Percentiles rank a stretch among this genome's conserved stretches.
Conservation (phyloP, 2,888 invertebrate genomes). For the Harmothoe impar region DNA sequence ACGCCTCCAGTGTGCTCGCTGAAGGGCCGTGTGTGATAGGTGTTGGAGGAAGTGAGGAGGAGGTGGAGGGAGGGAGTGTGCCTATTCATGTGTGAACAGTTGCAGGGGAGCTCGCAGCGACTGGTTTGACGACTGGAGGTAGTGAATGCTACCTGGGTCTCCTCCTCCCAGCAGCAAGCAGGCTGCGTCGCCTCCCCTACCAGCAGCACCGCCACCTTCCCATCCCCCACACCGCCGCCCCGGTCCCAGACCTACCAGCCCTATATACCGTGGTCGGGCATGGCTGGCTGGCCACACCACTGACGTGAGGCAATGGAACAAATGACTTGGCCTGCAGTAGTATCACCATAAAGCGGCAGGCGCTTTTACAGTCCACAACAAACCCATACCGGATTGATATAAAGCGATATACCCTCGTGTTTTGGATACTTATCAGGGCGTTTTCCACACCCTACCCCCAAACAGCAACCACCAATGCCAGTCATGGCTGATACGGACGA, state of each 20-base stretch:
- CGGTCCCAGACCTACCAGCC: background rate
- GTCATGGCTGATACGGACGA: slow-evolving; percentile 40
- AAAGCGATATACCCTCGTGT: background rate
- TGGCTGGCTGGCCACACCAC: slow-evolving; percentile 46
- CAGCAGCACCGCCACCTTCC: background rate
- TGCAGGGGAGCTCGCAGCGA: background rate
- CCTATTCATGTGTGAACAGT: slow-evolving; percentile 34
- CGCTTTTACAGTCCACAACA: slow-evolving; percentile 38
- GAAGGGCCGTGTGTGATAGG: background rate
- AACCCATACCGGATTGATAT: background rate
- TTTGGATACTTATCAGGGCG: background rate
- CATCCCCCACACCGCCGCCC: background rate
- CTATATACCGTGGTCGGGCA: background rate
- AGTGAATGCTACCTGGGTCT: background rate
- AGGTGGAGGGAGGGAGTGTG: slow-evolving; percentile 14
- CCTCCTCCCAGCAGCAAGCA: background rate
- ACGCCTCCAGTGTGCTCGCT: background rate
- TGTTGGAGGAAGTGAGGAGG: background rate
- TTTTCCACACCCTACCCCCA: background rate
- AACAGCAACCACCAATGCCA: slow-evolving; percentile 16
- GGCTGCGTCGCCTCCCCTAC: background rate
- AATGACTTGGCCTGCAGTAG: slow-evolving; percentile 10
- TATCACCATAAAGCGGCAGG: background rate
- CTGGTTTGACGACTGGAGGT: slow-evolving; percentile 44
- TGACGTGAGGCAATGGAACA: slow-evolving; percentile 39